A percentile compares a stretch with the other conserved stretches of the same genome.
phyloP scores from a whole-genome alignment of 1,140 invertebrate species.

The Drosophila tropicalis region DNA sequence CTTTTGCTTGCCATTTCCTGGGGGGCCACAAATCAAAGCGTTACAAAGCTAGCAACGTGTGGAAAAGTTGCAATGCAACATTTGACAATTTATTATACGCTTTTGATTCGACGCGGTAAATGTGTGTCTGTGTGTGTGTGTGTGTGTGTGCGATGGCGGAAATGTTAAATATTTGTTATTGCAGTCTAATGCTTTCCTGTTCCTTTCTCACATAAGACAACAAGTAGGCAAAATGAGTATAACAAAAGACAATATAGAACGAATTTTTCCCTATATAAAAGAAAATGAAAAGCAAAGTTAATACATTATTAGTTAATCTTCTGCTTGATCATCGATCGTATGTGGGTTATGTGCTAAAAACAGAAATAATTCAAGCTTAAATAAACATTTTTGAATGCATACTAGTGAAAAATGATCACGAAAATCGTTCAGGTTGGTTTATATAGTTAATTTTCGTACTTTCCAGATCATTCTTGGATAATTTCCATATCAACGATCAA shows the following conservation, averaged over 20 bases:
- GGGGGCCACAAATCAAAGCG: constrained; percentile 71
- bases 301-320: no score
- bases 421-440: no score
- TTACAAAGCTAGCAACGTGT: constrained; percentile 54
- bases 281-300: no score
- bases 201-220: constrained; percentile 46
- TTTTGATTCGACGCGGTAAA: constrained; percentile 52
- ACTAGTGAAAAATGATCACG: no score
- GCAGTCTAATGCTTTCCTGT: constrained; percentile 76
- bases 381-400: no score
- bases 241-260: neutral
- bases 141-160: constrained; percentile 51
- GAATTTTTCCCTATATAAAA: neutral
- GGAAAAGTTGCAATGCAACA: constrained; percentile 62
- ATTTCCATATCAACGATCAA: no score
- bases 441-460: no score
- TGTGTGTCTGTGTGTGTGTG: constrained; percentile 10
- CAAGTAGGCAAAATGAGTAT: neutral
- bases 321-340: no score
- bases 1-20: constrained; percentile 38
- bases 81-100: constrained; percentile 74
- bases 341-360: no score
- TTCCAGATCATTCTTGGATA: no score
- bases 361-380: no score
- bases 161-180: constrained; percentile 82